Evolutionary conservation across 1,140 invertebrate species (phyloP), one percentile per base, ranked within the genome.

Genomic region (Drosophila truncata): DNA sequence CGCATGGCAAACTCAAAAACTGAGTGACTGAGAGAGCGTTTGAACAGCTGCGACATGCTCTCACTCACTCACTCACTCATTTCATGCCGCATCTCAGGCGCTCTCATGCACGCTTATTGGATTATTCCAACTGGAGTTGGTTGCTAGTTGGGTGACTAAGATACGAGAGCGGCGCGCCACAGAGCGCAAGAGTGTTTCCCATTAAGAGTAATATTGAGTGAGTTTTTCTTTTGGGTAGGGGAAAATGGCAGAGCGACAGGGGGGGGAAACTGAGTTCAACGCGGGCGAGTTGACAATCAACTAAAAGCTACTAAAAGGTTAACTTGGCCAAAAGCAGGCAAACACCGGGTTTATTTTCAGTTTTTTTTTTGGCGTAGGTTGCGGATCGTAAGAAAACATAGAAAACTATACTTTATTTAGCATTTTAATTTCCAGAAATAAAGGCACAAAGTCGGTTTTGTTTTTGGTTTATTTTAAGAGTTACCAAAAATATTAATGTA

Each of bases 51-150:
- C 29, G 29, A 7, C 3, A 4, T 7, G 6, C 7, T 29, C 1
- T 4, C 29, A 29, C 27, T 27, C 8, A 2, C 31, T 9, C 42
- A 14, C 14, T 18, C 49, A 33, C 60, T 29, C 31, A 46, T 31
- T 31, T 25, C n/a, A 3, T 41, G 27, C 52, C 46, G 41, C 62
- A 46, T 27, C 49, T 58, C 44, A 44, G 11, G 9, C 33, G 33
- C 59, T 59, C 44, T 65, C 37, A 25, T 37, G 14, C 20, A 29
- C 37, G 20, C 76, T 47, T 84, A 84, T 84, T 84, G 82, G 81
- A 64, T 58, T 83, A 65, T 64, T 57, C 47, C 41, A 47, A 41
- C 67, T 84, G 81, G 82, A 84, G 82, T 81, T 80, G 18, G 27
- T 11, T 35, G 16, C 14, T 27, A n/a, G 29, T 25, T 31, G 39